phyloP scores from a whole-genome alignment of 1,140 invertebrate genomes.

The Trialeurodes vaporariorum region DNA sequence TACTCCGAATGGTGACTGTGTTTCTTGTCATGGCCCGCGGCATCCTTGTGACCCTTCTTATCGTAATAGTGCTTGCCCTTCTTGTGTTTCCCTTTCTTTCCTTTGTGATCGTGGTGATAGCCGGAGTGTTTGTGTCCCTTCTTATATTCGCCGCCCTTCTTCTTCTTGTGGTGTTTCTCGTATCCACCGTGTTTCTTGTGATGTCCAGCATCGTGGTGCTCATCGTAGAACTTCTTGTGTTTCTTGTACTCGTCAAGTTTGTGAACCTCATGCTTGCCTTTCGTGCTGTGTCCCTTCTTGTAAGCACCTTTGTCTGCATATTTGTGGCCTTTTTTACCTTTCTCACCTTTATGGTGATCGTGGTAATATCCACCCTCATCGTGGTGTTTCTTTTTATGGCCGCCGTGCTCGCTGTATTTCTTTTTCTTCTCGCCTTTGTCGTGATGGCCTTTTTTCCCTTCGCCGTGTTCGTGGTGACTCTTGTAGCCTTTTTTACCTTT shows the following conservation, averaged over 20 bases:
- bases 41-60: slow-evolving; percentile 52
- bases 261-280: slow-evolving; percentile 52
- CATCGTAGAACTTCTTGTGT: slow-evolving; percentile 54
- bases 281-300: slow-evolving; percentile 49
- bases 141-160: slow-evolving; percentile 61
- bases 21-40: slow-evolving; percentile 50
- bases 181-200: slow-evolving; percentile 47
- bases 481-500: slow-evolving; percentile 45
- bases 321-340: slow-evolving; percentile 51
- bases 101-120: slow-evolving; percentile 46
- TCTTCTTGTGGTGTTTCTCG: slow-evolving; percentile 46
- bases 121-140: slow-evolving; percentile 55
- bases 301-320: slow-evolving; percentile 47
- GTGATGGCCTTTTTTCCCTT: slow-evolving; percentile 53
- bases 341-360: slow-evolving; percentile 43
- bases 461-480: slow-evolving; percentile 46
- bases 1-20: slow-evolving; percentile 49
- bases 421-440: slow-evolving; percentile 51
- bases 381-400: slow-evolving; percentile 51
- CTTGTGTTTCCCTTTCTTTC: slow-evolving; percentile 46
- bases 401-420: slow-evolving; percentile 47
- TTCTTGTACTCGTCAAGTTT: slow-evolving; percentile 60
- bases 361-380: slow-evolving; percentile 35
- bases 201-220: slow-evolving; percentile 47
- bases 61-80: slow-evolving; percentile 46